Percentiles rank a stretch among this genome's conserved stretches.
Conservation (phyloP, 2,888 invertebrate genomes). For the Sinotaia quadrata region DNA sequence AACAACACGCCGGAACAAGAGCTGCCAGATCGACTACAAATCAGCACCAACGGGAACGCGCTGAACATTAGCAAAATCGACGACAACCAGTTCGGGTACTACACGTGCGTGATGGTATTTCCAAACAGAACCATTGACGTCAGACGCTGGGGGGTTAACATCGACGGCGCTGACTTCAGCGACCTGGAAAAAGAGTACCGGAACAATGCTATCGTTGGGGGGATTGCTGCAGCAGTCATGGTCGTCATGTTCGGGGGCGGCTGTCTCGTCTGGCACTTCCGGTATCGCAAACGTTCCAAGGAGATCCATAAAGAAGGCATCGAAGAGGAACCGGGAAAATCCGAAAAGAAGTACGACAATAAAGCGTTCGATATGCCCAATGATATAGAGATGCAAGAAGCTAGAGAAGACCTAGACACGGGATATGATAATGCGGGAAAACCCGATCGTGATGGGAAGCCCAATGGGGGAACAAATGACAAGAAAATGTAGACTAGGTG, state of each 20-base stretch:
- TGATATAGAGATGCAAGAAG: too few species aligned
- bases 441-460: too few species aligned
- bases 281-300: constrained; percentile 39
- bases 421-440: too few species aligned
- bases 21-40: constrained; percentile 1
- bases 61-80: constrained; percentile 28
- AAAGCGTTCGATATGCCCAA: too few species aligned
- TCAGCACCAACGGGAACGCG: background rate
- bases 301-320: constrained; percentile 33
- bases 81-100: constrained; percentile 40
- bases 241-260: constrained; percentile 43
- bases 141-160: constrained; percentile 51
- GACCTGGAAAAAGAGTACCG: constrained; percentile 49
- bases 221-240: constrained; percentile 54
- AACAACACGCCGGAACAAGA: background rate
- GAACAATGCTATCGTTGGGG: constrained; percentile 56
- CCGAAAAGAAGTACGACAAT: too few species aligned
- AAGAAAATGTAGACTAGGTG: too few species aligned
- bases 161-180: constrained; percentile 55
- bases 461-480: too few species aligned
- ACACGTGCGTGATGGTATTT: constrained; percentile 36
- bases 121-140: constrained; percentile 24
- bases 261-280: constrained; percentile 52
- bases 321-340: constrained; percentile 2
- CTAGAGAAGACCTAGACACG: too few species aligned